These are phyloP conservation scores for Trissolcus brochymenae DNA, from an alignment of 2,888 invertebrate species.

Conservation along the genomic window DNA sequence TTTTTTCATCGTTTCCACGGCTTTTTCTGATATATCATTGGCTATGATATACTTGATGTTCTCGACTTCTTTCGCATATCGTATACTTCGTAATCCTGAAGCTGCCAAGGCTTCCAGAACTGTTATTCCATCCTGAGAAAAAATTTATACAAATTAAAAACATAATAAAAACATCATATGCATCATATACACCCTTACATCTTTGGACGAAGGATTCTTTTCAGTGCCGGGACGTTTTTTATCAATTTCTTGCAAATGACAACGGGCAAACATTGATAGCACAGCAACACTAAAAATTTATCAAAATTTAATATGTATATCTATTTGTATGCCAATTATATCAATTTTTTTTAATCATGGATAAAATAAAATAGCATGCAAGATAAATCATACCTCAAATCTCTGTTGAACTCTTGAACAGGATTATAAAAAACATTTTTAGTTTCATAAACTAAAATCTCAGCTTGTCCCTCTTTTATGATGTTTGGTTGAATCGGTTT, in stretches of 20 bases:
- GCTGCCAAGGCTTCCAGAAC: slow-evolving; percentile 97
- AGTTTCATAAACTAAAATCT: slow-evolving; percentile 81
- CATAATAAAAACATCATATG: no score
- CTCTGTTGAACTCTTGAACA: slow-evolving; percentile 98
- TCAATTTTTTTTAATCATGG: no score
- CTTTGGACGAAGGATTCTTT: not conserved
- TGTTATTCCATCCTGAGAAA: slow-evolving; percentile 79
- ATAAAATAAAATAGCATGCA: no score
- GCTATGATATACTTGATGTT: slow-evolving; percentile 89
- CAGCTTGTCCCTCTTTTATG: slow-evolving; percentile 87
- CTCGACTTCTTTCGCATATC: slow-evolving; percentile 96
- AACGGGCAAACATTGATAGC: no score
- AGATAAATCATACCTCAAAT: slow-evolving; percentile 81
- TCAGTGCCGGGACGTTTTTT: not conserved
- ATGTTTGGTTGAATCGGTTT: slow-evolving; percentile 40
- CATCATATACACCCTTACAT: no score
- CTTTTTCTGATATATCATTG: slow-evolving; percentile 91
- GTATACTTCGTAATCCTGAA: slow-evolving; percentile 94
- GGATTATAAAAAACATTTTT: slow-evolving; percentile 98
- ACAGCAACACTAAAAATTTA: not conserved
- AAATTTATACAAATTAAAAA: not conserved
- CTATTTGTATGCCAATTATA: no score
- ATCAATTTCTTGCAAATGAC: no score
- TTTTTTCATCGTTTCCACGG: slow-evolving; percentile 89
- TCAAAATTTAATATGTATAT: not conserved